Base-by-base conservation (phyloP, 2,888 invertebrate species). In the Macrosoma leucophasiata region DNA sequence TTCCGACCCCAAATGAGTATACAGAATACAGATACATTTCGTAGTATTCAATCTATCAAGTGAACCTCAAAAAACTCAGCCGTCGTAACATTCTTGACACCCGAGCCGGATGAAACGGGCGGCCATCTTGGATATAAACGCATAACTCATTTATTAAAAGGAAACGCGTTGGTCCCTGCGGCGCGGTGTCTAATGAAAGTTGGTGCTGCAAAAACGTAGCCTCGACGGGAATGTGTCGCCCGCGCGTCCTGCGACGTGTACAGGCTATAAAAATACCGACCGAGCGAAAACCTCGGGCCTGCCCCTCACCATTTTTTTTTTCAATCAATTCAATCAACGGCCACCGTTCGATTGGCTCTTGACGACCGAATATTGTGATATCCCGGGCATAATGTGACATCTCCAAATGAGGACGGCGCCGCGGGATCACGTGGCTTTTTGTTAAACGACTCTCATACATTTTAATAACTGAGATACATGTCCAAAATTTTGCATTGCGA, bases 101-200 rank as follows among this genome's bases (percentile, higher is more conserved):
- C 61, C 56, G 60, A 57, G 60, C 55, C 57, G 58, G 63, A 64
- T 62, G 58, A 63, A 56, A 54, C 53, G 50, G 55, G 60, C 67
- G 59, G 75, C 73, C 74, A 76, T 76, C 65, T 79, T 77, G 73
- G 62, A 69, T 75, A 72, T 73, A 72, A 76, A 67, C 67, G 75
- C 73, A 76, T 76, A 76, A 78, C 74, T 78, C 76, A 76, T 79
- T 78, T 79, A 77, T 75, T 77, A 76, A 72, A 77, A 75, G 72
- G 72, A 73, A 74, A 71, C 72, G 70, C 68, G 62, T 67, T 62
- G 60, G 71, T 69, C 69, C 58, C 61, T 66, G 65, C 66, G 73
- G 65, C 62, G 64, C 70, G 68, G 65, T 70, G 69, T 75, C 78
- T 76, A 81, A 79, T 79, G 78, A 74, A 78, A 77, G 75, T 75